phyloP scores from a whole-genome alignment of 2,888 invertebrate genomes.

The Sylvicola cinctus region DNA sequence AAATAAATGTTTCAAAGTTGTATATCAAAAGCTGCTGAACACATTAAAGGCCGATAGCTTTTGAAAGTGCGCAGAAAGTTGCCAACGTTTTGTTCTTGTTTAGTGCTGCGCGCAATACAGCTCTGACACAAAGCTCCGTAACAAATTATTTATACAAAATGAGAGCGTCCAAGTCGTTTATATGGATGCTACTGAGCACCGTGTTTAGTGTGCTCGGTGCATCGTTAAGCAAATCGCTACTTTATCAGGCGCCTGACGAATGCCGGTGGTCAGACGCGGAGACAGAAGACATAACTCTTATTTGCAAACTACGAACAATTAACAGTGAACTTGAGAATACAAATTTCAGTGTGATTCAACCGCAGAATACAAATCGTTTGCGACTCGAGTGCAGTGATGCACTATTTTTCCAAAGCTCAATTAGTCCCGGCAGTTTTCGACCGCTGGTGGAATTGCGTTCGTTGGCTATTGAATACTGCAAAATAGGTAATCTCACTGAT shows the following conservation, averaged over 20 bases:
- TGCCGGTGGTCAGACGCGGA: conserved; percentile 32
- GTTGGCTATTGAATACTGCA: conserved; percentile 69
- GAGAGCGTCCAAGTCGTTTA: conserved; percentile 3
- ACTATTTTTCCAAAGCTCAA: conserved; percentile 56
- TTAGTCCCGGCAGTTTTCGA: conserved; percentile 58
- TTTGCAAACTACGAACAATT: conserved; percentile 60
- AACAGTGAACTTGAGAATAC: conserved; percentile 77
- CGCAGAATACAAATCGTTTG: conserved; percentile 62
- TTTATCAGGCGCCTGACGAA: conserved; percentile 43
- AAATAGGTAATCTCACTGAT: conserved; percentile 63
- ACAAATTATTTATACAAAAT: not conserved
- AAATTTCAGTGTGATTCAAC: conserved; percentile 70
- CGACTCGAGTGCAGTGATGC: conserved; percentile 63
- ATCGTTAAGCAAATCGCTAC: conserved; percentile 22
- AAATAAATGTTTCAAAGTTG: no score
- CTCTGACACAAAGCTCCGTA: no score
- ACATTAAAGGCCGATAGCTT: no score
- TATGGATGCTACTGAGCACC: conserved; percentile 6
- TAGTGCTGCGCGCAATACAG: no score
- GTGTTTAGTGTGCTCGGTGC: conserved; percentile 19
- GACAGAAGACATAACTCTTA: conserved; percentile 48
- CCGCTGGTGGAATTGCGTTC: conserved; percentile 63
- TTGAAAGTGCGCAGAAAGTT: no score
- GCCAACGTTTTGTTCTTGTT: no score
- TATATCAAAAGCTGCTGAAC: no score